Base-by-base conservation (phyloP, 2,113 vertebrate genomes). In the Gadus chalcogrammus region DNA sequence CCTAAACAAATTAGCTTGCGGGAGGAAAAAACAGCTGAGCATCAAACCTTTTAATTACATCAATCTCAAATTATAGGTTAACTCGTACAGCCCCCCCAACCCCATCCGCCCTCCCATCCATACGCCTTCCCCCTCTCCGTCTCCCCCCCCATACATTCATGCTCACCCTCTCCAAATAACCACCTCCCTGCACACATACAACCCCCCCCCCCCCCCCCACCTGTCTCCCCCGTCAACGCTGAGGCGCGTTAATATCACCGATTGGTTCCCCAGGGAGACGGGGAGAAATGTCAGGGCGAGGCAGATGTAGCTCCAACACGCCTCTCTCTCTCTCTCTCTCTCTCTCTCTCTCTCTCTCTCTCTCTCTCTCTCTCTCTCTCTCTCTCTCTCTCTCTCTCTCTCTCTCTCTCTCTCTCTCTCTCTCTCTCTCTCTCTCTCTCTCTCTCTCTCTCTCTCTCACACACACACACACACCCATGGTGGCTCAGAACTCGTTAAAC, bases 251-350 rank as follows among this genome's bases (percentile, higher is more conserved):
- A 82, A 79, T 79, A 83, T 81, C 56, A 1, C 70, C 60, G 79
- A 27, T 76, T 83, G 72, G 35, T 60, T 77, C 80, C 76, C 85
- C 56, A 65, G 76, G 79, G 79, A 83, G 74, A 68, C 67, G 2
- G 71, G 79, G 78, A 83, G 72, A 88, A 87, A 88, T 87, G 83
- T 85, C 82, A 85, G 79, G 85, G 82, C 82, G 78, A 76, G 68
- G 67, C 71, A 81, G 83, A 84, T 75, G 27, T 52, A 68, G 77
- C 83, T 83, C 69, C 48, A 8, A 68, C 84, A 80, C 69, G 82
- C 69, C 5, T 42, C 38, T 42, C 38, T 11, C 38, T 42, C 38
- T 42, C 38, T 42, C 38, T 42, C 38, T 42, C 38, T 42, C 38
- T 42, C 38, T 42, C 9, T 42, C 38, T 42, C 38, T 42, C 38